These are phyloP conservation scores for Xiphophorus birchmanni DNA, from an alignment of 2,797 vertebrate genomes.

Conservation along the genomic window DNA sequence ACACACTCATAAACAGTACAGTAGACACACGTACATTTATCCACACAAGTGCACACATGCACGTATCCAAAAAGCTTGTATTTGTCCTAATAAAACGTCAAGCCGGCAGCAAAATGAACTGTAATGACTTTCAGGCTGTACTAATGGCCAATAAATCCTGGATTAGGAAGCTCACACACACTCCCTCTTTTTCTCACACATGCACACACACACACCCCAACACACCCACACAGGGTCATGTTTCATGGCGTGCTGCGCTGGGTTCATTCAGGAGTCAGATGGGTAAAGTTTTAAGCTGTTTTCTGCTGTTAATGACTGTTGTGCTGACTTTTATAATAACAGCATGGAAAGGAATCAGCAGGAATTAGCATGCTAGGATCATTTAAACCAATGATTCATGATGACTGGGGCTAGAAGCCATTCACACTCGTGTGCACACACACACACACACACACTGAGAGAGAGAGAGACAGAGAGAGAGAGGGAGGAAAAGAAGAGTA, in stretches of 20 bases:
- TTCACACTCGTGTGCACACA: slow-evolving; percentile 32
- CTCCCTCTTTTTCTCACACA: slow-evolving; percentile 46
- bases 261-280: slow-evolving; percentile 80
- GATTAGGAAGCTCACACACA: slow-evolving; percentile 79
- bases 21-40: slow-evolving; percentile 23
- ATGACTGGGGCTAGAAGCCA: slow-evolving; percentile 67
- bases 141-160: slow-evolving; percentile 89
- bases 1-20: slow-evolving; percentile 57
- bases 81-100: slow-evolving; percentile 89
- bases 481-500: slow-evolving; percentile 5
- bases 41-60: slow-evolving; percentile 54
- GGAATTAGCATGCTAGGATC: slow-evolving; percentile 78
- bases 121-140: slow-evolving; percentile 88
- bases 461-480: background rate
- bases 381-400: slow-evolving; percentile 79
- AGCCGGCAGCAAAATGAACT: slow-evolving; percentile 86
- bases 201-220: slow-evolving; percentile 28
- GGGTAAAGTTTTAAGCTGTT: slow-evolving; percentile 76
- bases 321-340: slow-evolving; percentile 78
- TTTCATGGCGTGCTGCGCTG: slow-evolving; percentile 76
- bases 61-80: slow-evolving; percentile 75
- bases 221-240: slow-evolving; percentile 71
- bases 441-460: background rate
- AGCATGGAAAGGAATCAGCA: slow-evolving; percentile 74
- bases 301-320: slow-evolving; percentile 76